Conservation (phyloP, 2,797 vertebrate genomes). For the Hephaestus fuliginosus region DNA sequence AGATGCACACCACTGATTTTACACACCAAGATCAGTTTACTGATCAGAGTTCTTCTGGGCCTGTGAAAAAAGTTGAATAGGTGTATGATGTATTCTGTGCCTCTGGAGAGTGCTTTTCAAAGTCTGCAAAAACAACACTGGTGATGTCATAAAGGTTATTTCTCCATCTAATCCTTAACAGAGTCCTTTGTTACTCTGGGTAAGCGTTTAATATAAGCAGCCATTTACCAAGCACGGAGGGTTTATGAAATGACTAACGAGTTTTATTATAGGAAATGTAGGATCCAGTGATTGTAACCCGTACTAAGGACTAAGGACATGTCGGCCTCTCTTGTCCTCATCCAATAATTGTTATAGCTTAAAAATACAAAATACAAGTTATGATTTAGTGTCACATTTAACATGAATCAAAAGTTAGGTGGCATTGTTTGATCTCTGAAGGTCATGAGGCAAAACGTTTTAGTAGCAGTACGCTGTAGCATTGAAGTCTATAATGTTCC, state of each 20-base stretch:
- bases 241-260: not conserved
- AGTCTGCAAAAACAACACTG: slow-evolving; percentile 21
- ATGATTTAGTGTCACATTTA: not conserved
- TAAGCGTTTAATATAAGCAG: not conserved
- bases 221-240: not conserved
- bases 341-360: not conserved
- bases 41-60: not conserved
- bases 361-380: not conserved
- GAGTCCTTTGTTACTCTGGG: not conserved
- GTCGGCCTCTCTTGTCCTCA: not conserved
- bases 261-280: not conserved
- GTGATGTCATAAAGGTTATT: slow-evolving; percentile 15
- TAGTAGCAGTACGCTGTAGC: too few relatives aligned
- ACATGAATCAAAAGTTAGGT: not conserved
- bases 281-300: not conserved
- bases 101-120: slow-evolving; percentile 11
- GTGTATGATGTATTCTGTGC: slow-evolving; percentile 6
- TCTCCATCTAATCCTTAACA: not conserved
- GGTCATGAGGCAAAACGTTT: not conserved
- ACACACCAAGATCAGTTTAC: slow-evolving; percentile 16
- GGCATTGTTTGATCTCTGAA: not conserved
- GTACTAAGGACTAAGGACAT: not conserved
- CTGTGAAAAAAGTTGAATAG: slow-evolving; percentile 6
- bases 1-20: not conserved
- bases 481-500: not conserved